Percentiles rank a stretch among this genome's conserved stretches.
phyloP scores from a whole-genome alignment of 2,113 vertebrate species.

The Petromus typicus region DNA sequence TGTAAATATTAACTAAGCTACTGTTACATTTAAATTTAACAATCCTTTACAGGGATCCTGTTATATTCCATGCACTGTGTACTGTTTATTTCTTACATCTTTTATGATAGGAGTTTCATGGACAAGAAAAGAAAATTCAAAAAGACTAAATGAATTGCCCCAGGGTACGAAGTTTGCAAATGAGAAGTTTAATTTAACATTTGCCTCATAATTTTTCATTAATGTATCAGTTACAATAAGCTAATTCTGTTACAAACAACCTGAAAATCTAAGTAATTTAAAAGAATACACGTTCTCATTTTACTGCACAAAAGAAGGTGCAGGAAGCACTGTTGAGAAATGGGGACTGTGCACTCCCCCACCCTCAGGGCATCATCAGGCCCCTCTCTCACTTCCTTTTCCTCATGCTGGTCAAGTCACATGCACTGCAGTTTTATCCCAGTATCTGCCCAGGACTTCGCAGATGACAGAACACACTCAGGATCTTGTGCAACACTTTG shows the following conservation, averaged over 20 bases:
- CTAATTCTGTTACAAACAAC: not conserved
- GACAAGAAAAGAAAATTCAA: conserved; percentile 44
- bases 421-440: not conserved
- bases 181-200: not conserved
- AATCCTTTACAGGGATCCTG: not conserved
- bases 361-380: not conserved
- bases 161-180: not conserved
- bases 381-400: not conserved
- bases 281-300: not conserved
- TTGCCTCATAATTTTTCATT: not conserved
- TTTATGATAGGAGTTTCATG: not conserved
- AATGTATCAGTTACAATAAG: not conserved
- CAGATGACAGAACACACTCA: not conserved
- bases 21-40: not conserved
- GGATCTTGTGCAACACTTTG: not conserved
- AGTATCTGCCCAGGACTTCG: not conserved
- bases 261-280: conserved; percentile 21
- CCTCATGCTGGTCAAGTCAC: not conserved
- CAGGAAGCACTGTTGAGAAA: not conserved
- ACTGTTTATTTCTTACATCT: conserved; percentile 15
- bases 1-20: not conserved
- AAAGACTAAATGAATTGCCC: not conserved
- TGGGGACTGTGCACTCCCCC: rapidly evolving
- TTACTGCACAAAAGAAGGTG: not conserved
- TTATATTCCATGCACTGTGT: not conserved